Conservation (phyloP, 2,888 invertebrate species). For the Eristalinus aeneus region DNA sequence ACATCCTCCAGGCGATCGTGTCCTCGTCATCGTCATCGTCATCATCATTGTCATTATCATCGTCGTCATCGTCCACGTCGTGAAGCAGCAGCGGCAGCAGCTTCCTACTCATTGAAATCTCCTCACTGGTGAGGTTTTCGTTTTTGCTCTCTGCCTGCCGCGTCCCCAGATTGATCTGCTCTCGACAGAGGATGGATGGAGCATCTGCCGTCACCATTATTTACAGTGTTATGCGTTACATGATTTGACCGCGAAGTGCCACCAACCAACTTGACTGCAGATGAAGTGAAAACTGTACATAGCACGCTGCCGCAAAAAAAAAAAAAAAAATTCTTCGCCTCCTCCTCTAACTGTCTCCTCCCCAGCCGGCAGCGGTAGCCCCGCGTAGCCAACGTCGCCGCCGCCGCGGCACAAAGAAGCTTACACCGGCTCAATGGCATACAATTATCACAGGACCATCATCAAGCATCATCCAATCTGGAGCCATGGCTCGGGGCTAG, state of each 20-base stretch:
- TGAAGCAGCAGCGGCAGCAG: not conserved
- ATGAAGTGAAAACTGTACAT: slow-evolving; percentile 51
- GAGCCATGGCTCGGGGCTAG: slow-evolving; percentile 62
- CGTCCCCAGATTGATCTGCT: slow-evolving; percentile 60
- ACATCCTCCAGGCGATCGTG: slow-evolving; percentile 73
- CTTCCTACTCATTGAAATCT: slow-evolving; percentile 54
- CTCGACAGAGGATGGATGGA: slow-evolving; percentile 8
- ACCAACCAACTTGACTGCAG: slow-evolving; percentile 46
- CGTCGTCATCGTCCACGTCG: slow-evolving; percentile 7
- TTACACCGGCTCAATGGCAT: slow-evolving; percentile 62
- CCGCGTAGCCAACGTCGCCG: not conserved
- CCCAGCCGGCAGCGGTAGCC: not conserved
- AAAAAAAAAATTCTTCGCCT: slow-evolving; percentile 24
- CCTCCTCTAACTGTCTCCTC: slow-evolving; percentile 6
- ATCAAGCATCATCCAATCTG: slow-evolving; percentile 70
- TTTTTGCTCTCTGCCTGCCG: slow-evolving; percentile 29
- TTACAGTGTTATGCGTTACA: slow-evolving; percentile 64
- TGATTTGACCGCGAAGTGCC: slow-evolving; percentile 65
- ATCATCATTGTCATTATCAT: slow-evolving; percentile 51
- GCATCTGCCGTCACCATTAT: slow-evolving; percentile 49
- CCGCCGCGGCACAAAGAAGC: slow-evolving; percentile 60
- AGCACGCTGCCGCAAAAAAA: slow-evolving; percentile 39
- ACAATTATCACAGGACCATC: slow-evolving; percentile 69
- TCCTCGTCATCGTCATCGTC: slow-evolving; percentile 67
- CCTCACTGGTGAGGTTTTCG: not conserved